A percentile compares a stretch with the other conserved stretches of the same genome.
Evolutionary conservation across 2,797 vertebrate species (phyloP).

Genomic region (Pseudochaenichthys georgianus): DNA sequence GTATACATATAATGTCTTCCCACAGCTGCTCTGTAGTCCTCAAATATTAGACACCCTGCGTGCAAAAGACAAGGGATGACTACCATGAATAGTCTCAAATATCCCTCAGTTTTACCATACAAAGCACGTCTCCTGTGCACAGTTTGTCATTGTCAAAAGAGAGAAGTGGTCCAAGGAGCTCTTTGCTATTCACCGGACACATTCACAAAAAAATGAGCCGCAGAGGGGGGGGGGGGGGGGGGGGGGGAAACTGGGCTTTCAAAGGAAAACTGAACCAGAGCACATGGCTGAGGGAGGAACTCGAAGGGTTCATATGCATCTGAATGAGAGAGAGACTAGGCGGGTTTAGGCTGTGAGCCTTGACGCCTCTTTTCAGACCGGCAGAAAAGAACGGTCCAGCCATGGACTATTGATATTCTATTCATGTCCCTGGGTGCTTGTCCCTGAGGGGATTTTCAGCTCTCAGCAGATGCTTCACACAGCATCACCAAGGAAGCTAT

Average conservation of each 20-base stretch:
- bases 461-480: conserved; percentile 31
- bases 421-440: conserved; percentile 34
- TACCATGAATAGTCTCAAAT: conserved; percentile 32
- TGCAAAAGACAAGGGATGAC: conserved; percentile 22
- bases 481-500: conserved; percentile 16
- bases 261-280: conserved; percentile 31
- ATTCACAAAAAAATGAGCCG: conserved; percentile 46
- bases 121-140: conserved; percentile 28
- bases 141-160: conserved; percentile 31
- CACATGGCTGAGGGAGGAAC: conserved; percentile 6
- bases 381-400: conserved; percentile 8
- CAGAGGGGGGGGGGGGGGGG: conserved; percentile 2
- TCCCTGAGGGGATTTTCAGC: conserved; percentile 32
- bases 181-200: conserved; percentile 58
- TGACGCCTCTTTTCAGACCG: conserved; percentile 28
- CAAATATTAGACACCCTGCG: background rate
- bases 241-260: conserved; percentile 23
- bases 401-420: conserved; percentile 67
- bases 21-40: conserved; percentile 1
- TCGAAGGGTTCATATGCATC: conserved; percentile 66
- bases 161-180: conserved; percentile 35
- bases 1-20: background rate
- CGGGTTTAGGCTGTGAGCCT: conserved; percentile 38
- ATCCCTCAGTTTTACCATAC: conserved; percentile 32
- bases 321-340: conserved; percentile 59